Percentiles rank a stretch among this genome's conserved stretches.
phyloP scores from a whole-genome alignment of 2,797 vertebrate genomes.

The Alauda arvensis region DNA sequence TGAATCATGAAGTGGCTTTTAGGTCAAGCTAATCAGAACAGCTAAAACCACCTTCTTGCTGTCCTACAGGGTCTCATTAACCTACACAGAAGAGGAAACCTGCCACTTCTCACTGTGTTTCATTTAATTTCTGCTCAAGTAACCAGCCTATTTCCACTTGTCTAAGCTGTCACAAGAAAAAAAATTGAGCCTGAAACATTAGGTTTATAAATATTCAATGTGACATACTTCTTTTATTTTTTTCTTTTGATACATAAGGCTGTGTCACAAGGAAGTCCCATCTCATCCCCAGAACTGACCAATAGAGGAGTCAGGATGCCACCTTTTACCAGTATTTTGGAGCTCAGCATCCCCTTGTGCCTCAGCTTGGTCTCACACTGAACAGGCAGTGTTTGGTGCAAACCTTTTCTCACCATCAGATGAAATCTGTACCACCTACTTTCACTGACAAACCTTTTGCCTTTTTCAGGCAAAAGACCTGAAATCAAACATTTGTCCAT shows the following conservation, averaged over 20 bases:
- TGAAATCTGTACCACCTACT: neutral
- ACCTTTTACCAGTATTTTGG: neutral
- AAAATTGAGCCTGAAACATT: neutral
- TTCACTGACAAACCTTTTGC: neutral
- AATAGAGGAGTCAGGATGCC: neutral
- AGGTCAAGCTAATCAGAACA: constrained; percentile 51
- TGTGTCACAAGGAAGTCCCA: neutral
- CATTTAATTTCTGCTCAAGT: constrained; percentile 41
- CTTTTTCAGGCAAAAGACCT: neutral
- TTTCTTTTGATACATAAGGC: neutral
- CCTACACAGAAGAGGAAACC: constrained; percentile 9
- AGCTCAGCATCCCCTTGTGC: neutral
- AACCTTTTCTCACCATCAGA: neutral
- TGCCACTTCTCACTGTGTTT: constrained; percentile 24
- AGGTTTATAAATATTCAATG: neutral
- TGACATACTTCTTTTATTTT: neutral
- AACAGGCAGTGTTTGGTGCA: neutral
- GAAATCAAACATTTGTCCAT: neutral
- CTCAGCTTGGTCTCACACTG: neutral
- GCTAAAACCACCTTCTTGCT: constrained; percentile 31
- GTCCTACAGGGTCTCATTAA: constrained; percentile 43
- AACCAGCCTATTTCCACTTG: constrained; percentile 23
- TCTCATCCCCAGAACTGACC: neutral
- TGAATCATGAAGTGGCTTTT: constrained; percentile 36
- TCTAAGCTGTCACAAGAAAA: neutral